A percentile compares a stretch with the other conserved stretches of the same genome.
These are phyloP conservation scores for Struthidea cinerea DNA, from an alignment of 2,113 vertebrate genomes.

Conservation along the genomic window DNA sequence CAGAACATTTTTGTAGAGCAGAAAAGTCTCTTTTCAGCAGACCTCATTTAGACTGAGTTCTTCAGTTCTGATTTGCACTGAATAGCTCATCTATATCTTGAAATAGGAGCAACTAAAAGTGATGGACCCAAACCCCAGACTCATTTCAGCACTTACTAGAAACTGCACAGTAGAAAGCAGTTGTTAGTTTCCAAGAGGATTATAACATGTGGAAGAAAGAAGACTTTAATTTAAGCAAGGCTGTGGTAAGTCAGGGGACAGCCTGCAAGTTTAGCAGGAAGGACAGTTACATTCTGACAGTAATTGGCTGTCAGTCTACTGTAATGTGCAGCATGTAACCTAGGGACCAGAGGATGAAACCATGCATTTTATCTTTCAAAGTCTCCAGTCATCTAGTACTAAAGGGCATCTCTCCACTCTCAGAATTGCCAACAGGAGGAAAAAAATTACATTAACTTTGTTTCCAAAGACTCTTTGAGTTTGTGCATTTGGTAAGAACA, in stretches of 20 bases:
- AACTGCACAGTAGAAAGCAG: background rate
- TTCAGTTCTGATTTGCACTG: background rate
- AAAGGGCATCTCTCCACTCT: background rate
- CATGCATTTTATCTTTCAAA: background rate
- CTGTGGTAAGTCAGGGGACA: background rate
- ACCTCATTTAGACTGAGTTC: background rate
- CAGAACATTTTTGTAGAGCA: background rate
- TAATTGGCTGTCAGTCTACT: background rate
- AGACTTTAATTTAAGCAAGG: background rate
- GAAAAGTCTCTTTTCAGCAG: background rate
- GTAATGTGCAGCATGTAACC: background rate
- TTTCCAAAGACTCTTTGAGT: background rate
- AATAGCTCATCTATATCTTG: background rate
- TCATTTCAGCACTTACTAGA: background rate
- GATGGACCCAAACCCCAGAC: background rate
- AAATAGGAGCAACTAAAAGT: background rate
- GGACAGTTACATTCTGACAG: background rate
- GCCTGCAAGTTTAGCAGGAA: background rate
- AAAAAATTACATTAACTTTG: background rate
- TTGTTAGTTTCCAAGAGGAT: background rate
- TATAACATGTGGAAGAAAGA: background rate
- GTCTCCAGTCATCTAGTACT: background rate
- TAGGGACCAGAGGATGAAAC: background rate
- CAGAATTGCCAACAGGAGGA: background rate
- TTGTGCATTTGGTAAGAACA: background rate